Base-by-base conservation (phyloP, 2,888 invertebrate species). In the Drosophila paranaensis region DNA sequence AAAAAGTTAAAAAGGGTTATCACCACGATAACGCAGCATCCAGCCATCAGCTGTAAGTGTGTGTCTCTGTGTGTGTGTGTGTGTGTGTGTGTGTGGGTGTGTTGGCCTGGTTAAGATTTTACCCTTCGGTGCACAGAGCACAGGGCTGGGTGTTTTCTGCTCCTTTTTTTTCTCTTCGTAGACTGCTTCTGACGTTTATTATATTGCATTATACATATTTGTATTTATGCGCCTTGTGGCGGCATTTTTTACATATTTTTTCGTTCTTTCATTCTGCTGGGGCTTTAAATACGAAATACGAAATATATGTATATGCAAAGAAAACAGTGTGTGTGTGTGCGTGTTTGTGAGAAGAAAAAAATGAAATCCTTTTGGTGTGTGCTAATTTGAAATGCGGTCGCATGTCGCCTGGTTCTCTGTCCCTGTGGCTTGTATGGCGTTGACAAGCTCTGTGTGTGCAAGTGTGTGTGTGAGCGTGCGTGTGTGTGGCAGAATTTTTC, bases 381-480 rank as follows among this genome's bases (percentile, higher is more conserved):
- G 84, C 81, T 84, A 84, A 84, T 84, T 84, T 87, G 84, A 87
- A 86, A 84, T 86, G 83, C 75, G 83, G 88, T 83, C 80, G 69
- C 66, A 62, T 82, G 71, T 68, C 79, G 70, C 60, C 50, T 50
- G 58, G 6, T 42, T 56, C 54, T 77, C 46, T 62, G 46, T 55
- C 25, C 60, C 61, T 64, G 61, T 48, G 68, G 71, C 66, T 53
- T 69, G 45, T 57, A 35, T 62, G 71, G 42, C 57, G 58, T 61
- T 66, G 58, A 58, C 74, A 74, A 56, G 35, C 64, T 48, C 11
- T 58, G 53, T 42, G 61, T 43, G 65, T 42, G 63, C 20, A 57
- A 39, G 63, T 51, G 50, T 46, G 30, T 61, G 42, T 64, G 57
- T n/a, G 35, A 42, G 35, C 51, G 67, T 53, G 51, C 57, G 50